Evolutionary conservation across 2,113 vertebrate genomes (phyloP).

Genomic region (human): DNA sequence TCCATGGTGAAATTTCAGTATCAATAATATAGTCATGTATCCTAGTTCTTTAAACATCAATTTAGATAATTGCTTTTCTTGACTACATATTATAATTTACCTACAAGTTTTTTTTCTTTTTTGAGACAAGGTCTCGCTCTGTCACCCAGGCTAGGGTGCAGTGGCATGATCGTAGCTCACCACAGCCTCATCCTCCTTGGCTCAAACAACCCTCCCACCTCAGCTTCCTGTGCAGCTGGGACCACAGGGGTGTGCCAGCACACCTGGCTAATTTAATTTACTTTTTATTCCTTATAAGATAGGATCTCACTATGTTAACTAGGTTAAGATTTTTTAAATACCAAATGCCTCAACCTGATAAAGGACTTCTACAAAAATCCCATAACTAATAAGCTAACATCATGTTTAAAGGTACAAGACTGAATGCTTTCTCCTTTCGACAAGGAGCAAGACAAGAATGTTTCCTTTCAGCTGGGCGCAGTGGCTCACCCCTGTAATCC

Average conservation of each 20-base stretch:
- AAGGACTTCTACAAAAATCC: neutral
- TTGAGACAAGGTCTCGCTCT: no score
- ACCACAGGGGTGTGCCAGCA: no score
- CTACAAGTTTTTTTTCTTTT: neutral
- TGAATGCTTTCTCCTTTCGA: neutral
- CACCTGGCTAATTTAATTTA: no score
- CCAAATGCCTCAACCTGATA: neutral
- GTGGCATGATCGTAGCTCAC: no score
- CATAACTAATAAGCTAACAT: neutral
- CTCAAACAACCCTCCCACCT: no score
- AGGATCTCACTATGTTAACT: no score
- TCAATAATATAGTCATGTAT: neutral
- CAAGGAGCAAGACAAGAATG: neutral
- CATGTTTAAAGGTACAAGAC: neutral
- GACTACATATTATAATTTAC: neutral
- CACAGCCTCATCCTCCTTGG: no score
- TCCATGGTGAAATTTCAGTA: constrained; percentile 24
- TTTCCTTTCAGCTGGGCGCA: no score
- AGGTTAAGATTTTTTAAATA: neutral
- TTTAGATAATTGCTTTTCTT: neutral
- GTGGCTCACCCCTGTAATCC: no score
- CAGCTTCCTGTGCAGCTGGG: no score
- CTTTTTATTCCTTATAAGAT: no score
- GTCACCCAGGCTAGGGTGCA: no score
- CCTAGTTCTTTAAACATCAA: neutral